phyloP scores from a whole-genome alignment of 2,797 vertebrate species.

The Melanotaenia trifasciata region DNA sequence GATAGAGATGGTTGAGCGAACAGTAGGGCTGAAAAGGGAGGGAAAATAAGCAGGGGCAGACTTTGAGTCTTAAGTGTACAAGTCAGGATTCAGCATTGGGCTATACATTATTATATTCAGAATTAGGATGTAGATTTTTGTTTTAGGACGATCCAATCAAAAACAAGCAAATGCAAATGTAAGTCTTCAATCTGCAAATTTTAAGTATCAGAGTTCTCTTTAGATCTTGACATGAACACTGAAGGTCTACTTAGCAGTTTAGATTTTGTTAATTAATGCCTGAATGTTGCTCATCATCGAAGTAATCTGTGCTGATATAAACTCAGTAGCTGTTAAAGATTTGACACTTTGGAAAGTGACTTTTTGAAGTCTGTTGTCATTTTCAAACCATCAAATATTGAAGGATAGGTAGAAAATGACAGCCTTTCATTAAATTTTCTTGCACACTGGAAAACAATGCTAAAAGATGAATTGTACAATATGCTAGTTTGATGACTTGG shows the following conservation, averaged over 20 bases:
- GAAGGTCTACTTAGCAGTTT: constrained; percentile 11
- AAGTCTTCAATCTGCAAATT: neutral
- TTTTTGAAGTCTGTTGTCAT: neutral
- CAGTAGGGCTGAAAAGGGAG: constrained; percentile 1
- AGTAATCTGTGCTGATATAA: neutral
- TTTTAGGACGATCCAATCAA: neutral
- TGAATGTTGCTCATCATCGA: neutral
- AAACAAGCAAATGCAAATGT: constrained; percentile 1
- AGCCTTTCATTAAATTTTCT: neutral
- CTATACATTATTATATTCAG: neutral
- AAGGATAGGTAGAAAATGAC: neutral
- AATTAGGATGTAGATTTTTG: neutral
- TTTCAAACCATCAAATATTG: neutral
- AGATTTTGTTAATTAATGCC: neutral
- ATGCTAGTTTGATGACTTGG: neutral
- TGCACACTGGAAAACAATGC: neutral
- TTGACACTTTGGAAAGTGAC: neutral
- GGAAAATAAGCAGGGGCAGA: neutral
- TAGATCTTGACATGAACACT: constrained; percentile 1
- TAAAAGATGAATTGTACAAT: neutral
- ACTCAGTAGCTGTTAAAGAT: neutral
- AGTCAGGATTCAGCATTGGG: neutral
- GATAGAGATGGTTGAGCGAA: constrained; percentile 3
- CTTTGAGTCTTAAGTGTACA: neutral
- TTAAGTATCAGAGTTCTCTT: neutral